Evolutionary conservation across 2,888 invertebrate genomes (phyloP), one percentile per base, ranked within the genome.

Genomic region (Entomobrya proxima): DNA sequence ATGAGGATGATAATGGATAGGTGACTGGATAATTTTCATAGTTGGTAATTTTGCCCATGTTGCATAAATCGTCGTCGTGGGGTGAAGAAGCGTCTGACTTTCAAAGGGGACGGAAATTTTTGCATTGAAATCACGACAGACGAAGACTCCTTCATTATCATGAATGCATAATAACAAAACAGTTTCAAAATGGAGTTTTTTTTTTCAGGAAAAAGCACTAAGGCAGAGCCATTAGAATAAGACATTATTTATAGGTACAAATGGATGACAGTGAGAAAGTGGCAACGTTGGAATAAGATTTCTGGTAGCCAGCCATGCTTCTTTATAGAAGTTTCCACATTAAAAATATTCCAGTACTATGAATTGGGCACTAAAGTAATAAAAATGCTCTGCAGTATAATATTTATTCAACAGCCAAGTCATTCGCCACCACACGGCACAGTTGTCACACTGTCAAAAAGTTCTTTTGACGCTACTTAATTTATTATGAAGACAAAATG

Each of bases 381-480:
- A n/a, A 64, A 35, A 64, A 64, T 35, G 15, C 7, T 64, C n/a
- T n/a, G n/a, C n/a, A n/a, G 35, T 35, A 18, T 35, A n/a, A 61
- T 32, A 18, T 44, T 44, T 44, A 44, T 44, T 55, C 55, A 55
- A 55, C 24, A 24, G 18, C 18, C 27, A n/a, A n/a, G n/a, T n/a
- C n/a, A n/a, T n/a, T n/a, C n/a, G 21, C 2, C 55, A 55, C 24
- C 47, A 27, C 21, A 24, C 18, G 24, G 55, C 50, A 9, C 74
- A 72, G 74, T 74, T 74, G 74, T 74, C 74, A 74, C 74, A 52
- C 21, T 21, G 50, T 74, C 35, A 35, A 35, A 69, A 74, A 52
- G 74, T 52, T 52, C 55, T 21, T 75, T 37, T 75, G 52, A 37
- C 75, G 55, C 55, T 55, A 27, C 37, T 52, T 75, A 75, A 75